phyloP scores from a whole-genome alignment of 2,888 invertebrate genomes.

The Apeira syringaria region DNA sequence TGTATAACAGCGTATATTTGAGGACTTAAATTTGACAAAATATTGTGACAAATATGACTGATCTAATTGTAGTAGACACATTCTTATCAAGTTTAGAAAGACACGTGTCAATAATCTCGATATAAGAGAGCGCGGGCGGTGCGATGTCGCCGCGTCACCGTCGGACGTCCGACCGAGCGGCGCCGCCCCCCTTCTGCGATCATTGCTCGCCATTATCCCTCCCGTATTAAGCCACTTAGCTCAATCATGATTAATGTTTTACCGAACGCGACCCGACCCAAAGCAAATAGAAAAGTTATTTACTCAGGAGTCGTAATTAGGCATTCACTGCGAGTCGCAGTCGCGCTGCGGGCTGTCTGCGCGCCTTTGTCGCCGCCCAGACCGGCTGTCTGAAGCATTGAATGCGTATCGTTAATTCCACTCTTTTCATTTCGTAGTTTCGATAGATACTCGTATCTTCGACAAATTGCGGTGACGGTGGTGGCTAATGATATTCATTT shows the following conservation, averaged over 20 bases:
- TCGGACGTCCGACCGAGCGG: constrained; percentile 65
- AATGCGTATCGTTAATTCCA: constrained; percentile 50
- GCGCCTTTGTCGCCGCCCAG: constrained; percentile 65
- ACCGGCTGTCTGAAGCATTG: constrained; percentile 64
- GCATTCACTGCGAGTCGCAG: constrained; percentile 75
- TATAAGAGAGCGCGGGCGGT: constrained; percentile 29
- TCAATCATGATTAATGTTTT: constrained; percentile 84
- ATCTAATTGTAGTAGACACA: constrained; percentile 8
- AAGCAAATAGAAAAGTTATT: constrained; percentile 82
- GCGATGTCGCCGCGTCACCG: constrained; percentile 48
- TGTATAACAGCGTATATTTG: too few species aligned
- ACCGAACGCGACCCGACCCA: constrained; percentile 75
- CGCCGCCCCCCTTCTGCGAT: constrained; percentile 78
- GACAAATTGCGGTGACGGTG: constrained; percentile 19
- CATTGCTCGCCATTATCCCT: constrained; percentile 80
- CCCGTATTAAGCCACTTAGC: constrained; percentile 84
- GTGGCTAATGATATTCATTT: constrained; percentile 28
- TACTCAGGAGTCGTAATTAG: constrained; percentile 78
- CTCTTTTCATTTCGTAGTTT: constrained; percentile 36
- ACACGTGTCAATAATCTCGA: constrained; percentile 27
- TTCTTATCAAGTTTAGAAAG: constrained; percentile 7
- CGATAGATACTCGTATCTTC: constrained; percentile 26
- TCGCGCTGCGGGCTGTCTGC: constrained; percentile 70
- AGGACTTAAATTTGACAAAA: too few species aligned
- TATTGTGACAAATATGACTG: constrained; percentile 4